A percentile compares a stretch with the other conserved stretches of the same genome.
Conservation (phyloP, 2,888 invertebrate genomes). For the Stenodema calcarata region DNA sequence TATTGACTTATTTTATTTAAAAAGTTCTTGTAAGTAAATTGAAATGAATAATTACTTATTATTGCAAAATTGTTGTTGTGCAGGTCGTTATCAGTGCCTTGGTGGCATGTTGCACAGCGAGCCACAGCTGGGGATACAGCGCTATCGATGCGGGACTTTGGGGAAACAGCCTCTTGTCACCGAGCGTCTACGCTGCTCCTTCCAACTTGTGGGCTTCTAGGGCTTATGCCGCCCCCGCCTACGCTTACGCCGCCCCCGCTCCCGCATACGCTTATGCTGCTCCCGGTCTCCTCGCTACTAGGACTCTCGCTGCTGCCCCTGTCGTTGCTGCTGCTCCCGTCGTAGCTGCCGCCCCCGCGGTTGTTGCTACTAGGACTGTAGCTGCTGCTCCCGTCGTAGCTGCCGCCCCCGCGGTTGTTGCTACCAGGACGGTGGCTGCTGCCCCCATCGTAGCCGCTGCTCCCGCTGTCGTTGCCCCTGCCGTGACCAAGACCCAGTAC, state of each 20-base stretch:
- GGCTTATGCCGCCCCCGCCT: neutral
- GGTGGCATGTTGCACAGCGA: constrained; percentile 59
- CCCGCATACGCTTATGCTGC: constrained; percentile 18
- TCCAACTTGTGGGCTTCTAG: neutral
- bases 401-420: constrained; percentile 26
- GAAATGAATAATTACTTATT: no score
- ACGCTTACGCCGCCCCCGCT: constrained; percentile 14
- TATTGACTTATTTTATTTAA: no score
- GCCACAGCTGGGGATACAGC: constrained; percentile 54
- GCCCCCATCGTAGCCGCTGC: constrained; percentile 54
- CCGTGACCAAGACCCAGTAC: constrained; percentile 61
- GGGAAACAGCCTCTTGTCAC: neutral
- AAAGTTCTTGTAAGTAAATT: no score
- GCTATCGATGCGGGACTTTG: constrained; percentile 16
- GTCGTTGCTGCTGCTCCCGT: constrained; percentile 30
- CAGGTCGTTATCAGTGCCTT: constrained; percentile 69
- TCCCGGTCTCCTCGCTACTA: constrained; percentile 22
- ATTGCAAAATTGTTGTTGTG: constrained; percentile 53
- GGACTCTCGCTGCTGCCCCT: constrained; percentile 39
- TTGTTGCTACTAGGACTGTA: neutral
- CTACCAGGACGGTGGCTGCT: constrained; percentile 7
- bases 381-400: constrained; percentile 22
- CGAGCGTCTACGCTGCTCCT: neutral
- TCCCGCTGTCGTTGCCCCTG: constrained; percentile 56
- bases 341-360: constrained; percentile 1